Evolutionary conservation across 2,797 vertebrate species (phyloP), one percentile per base, ranked within the genome.

Genomic region (Sebastes glaucus): DNA sequence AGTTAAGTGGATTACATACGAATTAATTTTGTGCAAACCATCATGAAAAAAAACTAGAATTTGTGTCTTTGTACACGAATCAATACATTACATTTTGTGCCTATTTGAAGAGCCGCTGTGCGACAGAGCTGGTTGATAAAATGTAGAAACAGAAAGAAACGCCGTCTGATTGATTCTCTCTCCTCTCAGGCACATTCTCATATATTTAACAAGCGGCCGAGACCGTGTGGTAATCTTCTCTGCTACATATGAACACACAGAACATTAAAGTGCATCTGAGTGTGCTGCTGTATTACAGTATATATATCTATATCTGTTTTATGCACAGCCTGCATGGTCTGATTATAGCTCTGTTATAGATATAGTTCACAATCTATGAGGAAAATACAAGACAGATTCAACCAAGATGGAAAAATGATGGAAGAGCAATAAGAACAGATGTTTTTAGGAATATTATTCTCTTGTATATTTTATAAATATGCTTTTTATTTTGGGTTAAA

Each of bases 231-330:
- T 18, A 16, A 25, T 63, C 66, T 62, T 10, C 57, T 71, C 20
- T 13, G 72, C 75, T 18, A 52, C 84, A 72, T 76, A 18, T 64
- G 80, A 60, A 86, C 67, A 66, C 27, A 16, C 14, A 42, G 38
- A 66, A 74, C 67, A 84, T 80, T 35, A 81, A 82, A 82, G 76
- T 72, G 72, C 88, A 81, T 77, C 67, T 83, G 76, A 87, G 78
- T 82, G 78, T 83, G 56, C 16, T 59, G 32, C 66, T 57, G 67
- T 52, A 53, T 80, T 52, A 67, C 69, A 18, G 5, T n/a, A 20
- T 18, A 46, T 46, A 18, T 73, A 28, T 14, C 0, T 14, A 42
- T 1, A 38, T 42, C 5, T 71, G 28, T 82, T 80, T 67, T 18
- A 56, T 11, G 33, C 11, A 35, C 2, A 60, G 75, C 49, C 60